These are phyloP conservation scores for Ganaspis brasiliensis DNA, from an alignment of 2,888 invertebrate genomes.

Conservation along the genomic window DNA sequence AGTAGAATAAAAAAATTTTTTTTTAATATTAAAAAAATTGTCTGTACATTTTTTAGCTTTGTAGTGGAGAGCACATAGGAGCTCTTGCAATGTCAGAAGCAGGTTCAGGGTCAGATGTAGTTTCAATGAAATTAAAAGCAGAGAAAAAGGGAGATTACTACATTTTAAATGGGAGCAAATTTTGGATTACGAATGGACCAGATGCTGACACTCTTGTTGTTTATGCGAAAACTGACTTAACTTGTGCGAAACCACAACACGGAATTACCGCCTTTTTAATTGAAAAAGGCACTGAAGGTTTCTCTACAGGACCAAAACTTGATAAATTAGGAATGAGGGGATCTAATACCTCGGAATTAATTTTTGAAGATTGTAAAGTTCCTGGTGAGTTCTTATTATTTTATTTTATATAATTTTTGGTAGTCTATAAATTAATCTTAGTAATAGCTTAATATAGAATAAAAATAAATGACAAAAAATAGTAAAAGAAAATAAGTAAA, in stretches of 20 bases:
- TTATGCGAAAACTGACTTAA: slow-evolving; percentile 93
- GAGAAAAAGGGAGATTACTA: slow-evolving; percentile 95
- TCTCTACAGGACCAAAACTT: slow-evolving; percentile 92
- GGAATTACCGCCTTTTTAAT: slow-evolving; percentile 97
- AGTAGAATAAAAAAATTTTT: too few species aligned
- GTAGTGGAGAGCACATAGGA: slow-evolving; percentile 96
- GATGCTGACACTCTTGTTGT: slow-evolving; percentile 97
- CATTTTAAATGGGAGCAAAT: slow-evolving; percentile 97
- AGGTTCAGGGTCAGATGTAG: slow-evolving; percentile 97
- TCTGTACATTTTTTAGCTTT: too few species aligned
- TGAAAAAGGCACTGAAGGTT: slow-evolving; percentile 94
- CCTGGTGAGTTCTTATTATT: slow-evolving; percentile 85
- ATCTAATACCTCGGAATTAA: slow-evolving; percentile 96
- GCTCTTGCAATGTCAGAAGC: slow-evolving; percentile 96
- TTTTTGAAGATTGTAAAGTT: slow-evolving; percentile 97
- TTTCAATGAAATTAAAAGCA: slow-evolving; percentile 96
- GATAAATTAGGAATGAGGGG: slow-evolving; percentile 99
- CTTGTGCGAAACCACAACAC: slow-evolving; percentile 90
- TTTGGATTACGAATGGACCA: slow-evolving; percentile 99
- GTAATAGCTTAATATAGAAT: too few species aligned
- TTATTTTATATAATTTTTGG: too few species aligned
- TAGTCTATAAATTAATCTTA: too few species aligned
- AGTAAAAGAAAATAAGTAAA: too few species aligned
- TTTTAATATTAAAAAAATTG: too few species aligned
- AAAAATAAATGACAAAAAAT: too few species aligned